Evolutionary conservation across 1,140 invertebrate species (phyloP).

Genomic region (Drosophila sechellia): DNA sequence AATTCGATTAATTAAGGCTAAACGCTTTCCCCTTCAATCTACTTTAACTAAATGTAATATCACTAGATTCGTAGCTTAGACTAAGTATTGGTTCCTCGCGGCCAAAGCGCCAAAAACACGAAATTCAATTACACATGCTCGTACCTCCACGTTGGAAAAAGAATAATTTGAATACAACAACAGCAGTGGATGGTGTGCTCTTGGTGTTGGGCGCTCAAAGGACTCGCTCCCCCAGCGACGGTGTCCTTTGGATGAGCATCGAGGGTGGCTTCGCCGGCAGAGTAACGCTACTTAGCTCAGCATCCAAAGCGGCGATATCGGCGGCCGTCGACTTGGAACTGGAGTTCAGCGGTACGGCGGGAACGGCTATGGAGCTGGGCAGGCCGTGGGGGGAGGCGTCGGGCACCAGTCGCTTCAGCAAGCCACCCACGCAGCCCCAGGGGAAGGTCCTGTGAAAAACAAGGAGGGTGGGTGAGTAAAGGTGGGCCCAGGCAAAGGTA

Average conservation of each 20-base stretch:
- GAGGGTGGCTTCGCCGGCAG: slow-evolving; percentile 78
- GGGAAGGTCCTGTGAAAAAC: slow-evolving; percentile 87
- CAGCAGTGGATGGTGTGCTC: neutral
- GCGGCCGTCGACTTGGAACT: slow-evolving; percentile 40
- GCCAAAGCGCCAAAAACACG: slow-evolving; percentile 75
- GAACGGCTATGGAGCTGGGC: slow-evolving; percentile 51
- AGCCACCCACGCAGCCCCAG: slow-evolving; percentile 87
- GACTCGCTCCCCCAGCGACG: slow-evolving; percentile 81
- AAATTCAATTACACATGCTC: slow-evolving; percentile 79
- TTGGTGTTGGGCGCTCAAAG: slow-evolving; percentile 50
- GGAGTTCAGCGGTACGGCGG: slow-evolving; percentile 20
- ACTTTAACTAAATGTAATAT: slow-evolving; percentile 82
- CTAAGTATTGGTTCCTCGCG: slow-evolving; percentile 55
- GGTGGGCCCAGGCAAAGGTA: slow-evolving; percentile 57
- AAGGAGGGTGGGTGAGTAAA: slow-evolving; percentile 12
- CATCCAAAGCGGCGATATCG: slow-evolving; percentile 67
- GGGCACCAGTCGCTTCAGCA: slow-evolving; percentile 87
- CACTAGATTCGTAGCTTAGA: slow-evolving; percentile 81
- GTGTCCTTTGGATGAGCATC: slow-evolving; percentile 80
- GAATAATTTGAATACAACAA: slow-evolving; percentile 29
- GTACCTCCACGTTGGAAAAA: slow-evolving; percentile 51
- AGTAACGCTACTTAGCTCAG: slow-evolving; percentile 63
- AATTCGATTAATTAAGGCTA: slow-evolving; percentile 62
- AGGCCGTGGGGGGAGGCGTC: slow-evolving; percentile 86
- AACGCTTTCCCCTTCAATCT: slow-evolving; percentile 49